Conservation (phyloP, 1,140 invertebrate species). For the Drosophila paulistorum region DNA sequence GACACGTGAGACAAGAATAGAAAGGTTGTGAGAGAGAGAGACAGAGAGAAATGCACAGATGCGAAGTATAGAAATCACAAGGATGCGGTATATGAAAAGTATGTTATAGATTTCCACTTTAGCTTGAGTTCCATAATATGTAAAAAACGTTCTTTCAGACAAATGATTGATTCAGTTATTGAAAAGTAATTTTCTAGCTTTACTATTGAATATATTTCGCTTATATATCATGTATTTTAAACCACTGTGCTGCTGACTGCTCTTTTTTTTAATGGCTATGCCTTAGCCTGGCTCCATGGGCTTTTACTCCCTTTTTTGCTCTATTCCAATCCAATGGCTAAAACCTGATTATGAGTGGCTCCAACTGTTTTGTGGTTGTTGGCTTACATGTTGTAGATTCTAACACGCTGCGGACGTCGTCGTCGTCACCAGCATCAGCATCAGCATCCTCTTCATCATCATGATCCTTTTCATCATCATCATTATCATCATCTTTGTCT, state of each 20-base stretch:
- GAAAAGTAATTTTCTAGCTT: too few species aligned
- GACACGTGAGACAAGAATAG: neutral
- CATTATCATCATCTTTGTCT: constrained; percentile 5
- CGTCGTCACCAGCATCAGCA: constrained; percentile 39
- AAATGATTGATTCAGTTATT: too few species aligned
- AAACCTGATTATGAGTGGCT: constrained; percentile 80
- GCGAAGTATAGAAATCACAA: too few species aligned
- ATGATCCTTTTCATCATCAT: constrained; percentile 12
- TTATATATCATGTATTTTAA: neutral
- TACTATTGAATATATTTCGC: too few species aligned
- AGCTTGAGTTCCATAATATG: too few species aligned
- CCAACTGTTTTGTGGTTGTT: constrained; percentile 67
- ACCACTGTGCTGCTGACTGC: constrained; percentile 6
- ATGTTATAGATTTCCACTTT: too few species aligned
- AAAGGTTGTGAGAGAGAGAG: neutral
- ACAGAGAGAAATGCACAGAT: neutral
- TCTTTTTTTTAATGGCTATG: constrained; percentile 21
- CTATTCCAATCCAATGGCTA: constrained; percentile 44
- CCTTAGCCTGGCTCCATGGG: constrained; percentile 65
- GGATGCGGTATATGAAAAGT: too few species aligned
- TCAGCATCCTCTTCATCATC: constrained; percentile 49
- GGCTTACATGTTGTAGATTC: constrained; percentile 75
- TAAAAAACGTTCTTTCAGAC: too few species aligned
- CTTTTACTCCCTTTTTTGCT: constrained; percentile 53
- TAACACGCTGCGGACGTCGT: constrained; percentile 74